A percentile compares a stretch with the other conserved stretches of the same genome.
phyloP scores from a whole-genome alignment of 2,113 vertebrate species.

The Plestiodon gilberti region DNA sequence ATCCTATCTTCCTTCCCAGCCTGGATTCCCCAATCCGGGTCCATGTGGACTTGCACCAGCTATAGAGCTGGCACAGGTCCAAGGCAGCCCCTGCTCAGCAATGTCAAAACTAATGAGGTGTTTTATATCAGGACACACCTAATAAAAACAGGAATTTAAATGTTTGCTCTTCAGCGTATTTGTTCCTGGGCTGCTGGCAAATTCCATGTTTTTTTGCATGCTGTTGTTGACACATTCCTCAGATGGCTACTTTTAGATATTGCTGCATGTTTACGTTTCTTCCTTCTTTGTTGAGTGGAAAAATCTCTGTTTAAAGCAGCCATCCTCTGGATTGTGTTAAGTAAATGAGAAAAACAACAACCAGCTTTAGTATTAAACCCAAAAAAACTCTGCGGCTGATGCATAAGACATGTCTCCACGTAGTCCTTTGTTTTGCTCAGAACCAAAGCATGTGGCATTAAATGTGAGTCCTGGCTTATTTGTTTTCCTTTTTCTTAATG shows the following conservation, averaged over 20 bases:
- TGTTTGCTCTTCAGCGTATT: not conserved
- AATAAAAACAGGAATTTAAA: conserved; percentile 29
- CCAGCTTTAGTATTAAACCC: not conserved
- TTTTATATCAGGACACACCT: conserved; percentile 37
- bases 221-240: not conserved
- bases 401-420: conserved; percentile 1
- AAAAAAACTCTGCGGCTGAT: not conserved
- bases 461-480: no score
- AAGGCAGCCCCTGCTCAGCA: not conserved
- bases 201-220: conserved; percentile 12
- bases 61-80: no score
- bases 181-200: conserved; percentile 23
- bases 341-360: not conserved
- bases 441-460: not conserved
- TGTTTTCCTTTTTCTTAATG: no score
- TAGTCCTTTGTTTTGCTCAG: not conserved
- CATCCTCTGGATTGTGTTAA: conserved; percentile 20
- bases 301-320: not conserved
- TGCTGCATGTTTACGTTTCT: conserved; percentile 4
- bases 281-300: not conserved
- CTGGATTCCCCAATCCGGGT: no score
- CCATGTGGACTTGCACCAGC: no score
- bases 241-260: not conserved
- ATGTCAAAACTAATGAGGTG: conserved; percentile 36
- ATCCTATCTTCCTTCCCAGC: no score